These are phyloP conservation scores for Eugnorisma glareosa DNA, from an alignment of 2,888 invertebrate genomes.

Conservation along the genomic window DNA sequence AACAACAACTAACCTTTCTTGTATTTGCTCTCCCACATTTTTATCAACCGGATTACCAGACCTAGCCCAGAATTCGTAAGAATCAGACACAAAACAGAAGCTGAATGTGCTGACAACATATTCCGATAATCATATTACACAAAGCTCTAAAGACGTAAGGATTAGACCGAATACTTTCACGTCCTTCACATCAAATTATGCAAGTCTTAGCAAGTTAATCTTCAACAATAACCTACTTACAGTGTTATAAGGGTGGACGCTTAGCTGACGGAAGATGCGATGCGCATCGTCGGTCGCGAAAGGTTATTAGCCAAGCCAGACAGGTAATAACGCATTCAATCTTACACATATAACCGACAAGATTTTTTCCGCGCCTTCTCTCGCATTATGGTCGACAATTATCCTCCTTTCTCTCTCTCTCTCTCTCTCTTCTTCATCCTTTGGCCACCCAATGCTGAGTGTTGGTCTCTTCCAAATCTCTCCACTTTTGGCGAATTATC, in stretches of 20 bases:
- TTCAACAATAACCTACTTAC: constrained; percentile 41
- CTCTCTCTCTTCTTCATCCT: too few species aligned
- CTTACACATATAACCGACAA: neutral
- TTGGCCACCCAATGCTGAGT: too few species aligned
- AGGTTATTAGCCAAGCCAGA: neutral
- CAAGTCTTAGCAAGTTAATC: constrained; percentile 51
- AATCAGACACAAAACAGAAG: neutral
- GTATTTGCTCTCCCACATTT: neutral
- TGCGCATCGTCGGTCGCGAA: neutral
- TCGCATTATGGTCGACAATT: neutral
- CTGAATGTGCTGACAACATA: neutral
- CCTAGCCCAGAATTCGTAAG: neutral
- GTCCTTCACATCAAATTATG: constrained; percentile 46
- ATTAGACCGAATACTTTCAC: constrained; percentile 34
- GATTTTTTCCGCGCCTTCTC: too few species aligned
- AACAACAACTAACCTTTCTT: neutral
- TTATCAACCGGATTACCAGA: neutral
- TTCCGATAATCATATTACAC: neutral
- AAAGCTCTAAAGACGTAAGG: constrained; percentile 17
- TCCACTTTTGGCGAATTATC: too few species aligned
- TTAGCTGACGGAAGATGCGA: neutral
- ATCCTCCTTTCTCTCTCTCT: neutral
- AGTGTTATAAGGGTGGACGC: neutral
- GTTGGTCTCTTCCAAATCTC: too few species aligned
- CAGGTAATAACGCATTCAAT: neutral